Evolutionary conservation across 2,113 vertebrate species (phyloP), one percentile per base, ranked within the genome.

Genomic region (Epinephelus moara): DNA sequence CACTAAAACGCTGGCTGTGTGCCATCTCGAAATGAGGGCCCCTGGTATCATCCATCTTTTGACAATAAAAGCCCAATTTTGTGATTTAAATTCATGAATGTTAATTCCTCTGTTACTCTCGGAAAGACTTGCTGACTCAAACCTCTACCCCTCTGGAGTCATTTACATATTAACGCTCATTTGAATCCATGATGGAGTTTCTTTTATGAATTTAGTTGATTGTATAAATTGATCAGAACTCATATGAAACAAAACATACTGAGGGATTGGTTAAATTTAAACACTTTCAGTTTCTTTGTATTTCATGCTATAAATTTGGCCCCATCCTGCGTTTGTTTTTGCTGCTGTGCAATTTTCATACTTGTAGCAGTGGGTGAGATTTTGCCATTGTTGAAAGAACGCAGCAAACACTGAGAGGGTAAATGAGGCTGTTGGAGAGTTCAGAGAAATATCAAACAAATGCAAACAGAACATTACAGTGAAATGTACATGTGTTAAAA

Each of bases 61-160:
- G n/a, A 78, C 53, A 80, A 82, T 78, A 62, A 88, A 88, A 77
- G 56, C 50, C 45, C 18, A 42, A 76, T 80, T 30, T 78, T 74
- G 61, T 82, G 17, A 64, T 73, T 79, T 69, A 78, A 74, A 84
- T 82, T 60, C 59, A 82, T 78, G 78, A 86, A 85, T 64, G 25
- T 42, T 82, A 79, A 81, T 80, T 87, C 61, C 57, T 68, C 23
- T 11, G 15, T 61, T 78, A n/a, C 56, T 70, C 40, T 64, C 8
- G 0, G 17, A 42, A 60, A 70, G 52, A 82, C 45, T 66, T 64
- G 80, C 82, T 84, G 80, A 85, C 80, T 83, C 57, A 78, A 53
- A 77, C 19, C 4, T 52, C 50, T 84, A 57, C 73, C 53, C 68
- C 47, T 53, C 63, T 64, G 19, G 45, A 49, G 15, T 8, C 42